These are phyloP conservation scores for Ceyx melanurus DNA, from an alignment of 2,113 vertebrate species.

Conservation along the genomic window DNA sequence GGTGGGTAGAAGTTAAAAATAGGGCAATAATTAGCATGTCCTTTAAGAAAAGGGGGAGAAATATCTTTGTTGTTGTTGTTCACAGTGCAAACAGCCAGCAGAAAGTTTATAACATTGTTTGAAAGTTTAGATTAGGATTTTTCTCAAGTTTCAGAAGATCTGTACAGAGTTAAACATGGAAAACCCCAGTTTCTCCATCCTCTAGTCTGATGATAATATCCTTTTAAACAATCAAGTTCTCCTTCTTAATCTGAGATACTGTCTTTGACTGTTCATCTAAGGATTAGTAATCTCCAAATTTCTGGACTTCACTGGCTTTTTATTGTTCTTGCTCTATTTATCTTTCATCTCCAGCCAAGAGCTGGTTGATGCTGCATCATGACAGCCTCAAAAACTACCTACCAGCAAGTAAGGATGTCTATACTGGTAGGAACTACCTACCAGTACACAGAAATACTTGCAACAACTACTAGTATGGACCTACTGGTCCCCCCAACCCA, in stretches of 20 bases:
- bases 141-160: background rate
- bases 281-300: background rate
- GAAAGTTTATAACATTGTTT: background rate
- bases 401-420: background rate
- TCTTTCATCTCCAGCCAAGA: background rate
- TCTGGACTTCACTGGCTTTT: background rate
- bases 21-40: background rate
- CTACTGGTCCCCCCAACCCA: no score
- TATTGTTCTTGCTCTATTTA: background rate
- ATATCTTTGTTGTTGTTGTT: background rate
- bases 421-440: background rate
- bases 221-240: background rate
- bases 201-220: background rate
- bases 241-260: background rate
- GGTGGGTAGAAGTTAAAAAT: background rate
- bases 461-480: background rate
- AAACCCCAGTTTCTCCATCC: background rate
- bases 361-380: fast-evolving
- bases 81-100: background rate
- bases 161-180: background rate
- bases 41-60: background rate
- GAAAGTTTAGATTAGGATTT: background rate
- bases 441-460: fast-evolving
- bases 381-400: background rate
- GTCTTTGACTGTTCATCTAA: background rate